Evolutionary conservation across 2,113 vertebrate genomes (phyloP).

Genomic region (Tringa solitaria): DNA sequence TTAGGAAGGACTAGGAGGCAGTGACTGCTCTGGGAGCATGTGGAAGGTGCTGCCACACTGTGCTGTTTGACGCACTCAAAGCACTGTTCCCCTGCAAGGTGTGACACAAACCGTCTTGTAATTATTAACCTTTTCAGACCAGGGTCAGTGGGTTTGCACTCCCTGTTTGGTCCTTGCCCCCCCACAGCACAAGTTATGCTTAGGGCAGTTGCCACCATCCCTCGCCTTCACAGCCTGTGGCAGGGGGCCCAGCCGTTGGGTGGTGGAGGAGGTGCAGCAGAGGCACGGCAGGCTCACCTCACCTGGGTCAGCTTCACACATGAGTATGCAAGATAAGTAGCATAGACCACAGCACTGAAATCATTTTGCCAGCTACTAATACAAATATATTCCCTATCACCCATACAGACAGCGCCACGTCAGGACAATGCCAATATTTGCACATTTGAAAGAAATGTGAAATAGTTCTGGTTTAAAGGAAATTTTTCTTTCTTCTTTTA

Average conservation of each 20-base stretch:
- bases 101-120: background rate
- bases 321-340: background rate
- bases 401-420: background rate
- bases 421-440: background rate
- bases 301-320: background rate
- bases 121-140: background rate
- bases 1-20: background rate
- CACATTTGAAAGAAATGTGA: background rate
- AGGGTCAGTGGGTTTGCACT: background rate
- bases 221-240: background rate
- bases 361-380: background rate
- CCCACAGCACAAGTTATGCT: rapidly evolving
- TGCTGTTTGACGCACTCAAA: background rate
- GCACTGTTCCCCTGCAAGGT: background rate
- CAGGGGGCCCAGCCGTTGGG: background rate
- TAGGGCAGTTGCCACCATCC: background rate
- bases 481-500: background rate
- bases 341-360: background rate
- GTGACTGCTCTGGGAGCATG: background rate
- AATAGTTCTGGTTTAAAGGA: background rate
- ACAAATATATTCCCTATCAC: background rate
- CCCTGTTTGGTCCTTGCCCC: background rate
- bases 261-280: background rate
- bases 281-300: background rate
- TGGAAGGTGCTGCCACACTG: background rate